phyloP scores from a whole-genome alignment of 2,797 vertebrate species.

The Kryptopterus vitreolus region DNA sequence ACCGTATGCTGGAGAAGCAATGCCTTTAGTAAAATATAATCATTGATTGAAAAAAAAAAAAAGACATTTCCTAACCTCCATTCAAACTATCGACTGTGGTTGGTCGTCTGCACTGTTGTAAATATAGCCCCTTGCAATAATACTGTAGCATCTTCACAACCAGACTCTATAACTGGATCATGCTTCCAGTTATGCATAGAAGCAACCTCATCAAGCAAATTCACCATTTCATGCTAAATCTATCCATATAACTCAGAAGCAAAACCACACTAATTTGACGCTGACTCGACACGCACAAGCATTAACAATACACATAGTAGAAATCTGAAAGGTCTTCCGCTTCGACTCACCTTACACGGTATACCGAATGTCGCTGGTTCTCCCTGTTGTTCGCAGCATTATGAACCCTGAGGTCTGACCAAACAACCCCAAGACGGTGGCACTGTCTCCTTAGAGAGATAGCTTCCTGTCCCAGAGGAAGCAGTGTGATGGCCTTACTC shows the following conservation, averaged over 20 bases:
- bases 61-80: neutral
- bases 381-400: neutral
- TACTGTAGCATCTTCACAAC: neutral
- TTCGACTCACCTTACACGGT: constrained; percentile 4
- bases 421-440: neutral
- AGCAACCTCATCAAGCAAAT: neutral
- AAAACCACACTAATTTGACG: neutral
- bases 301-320: neutral
- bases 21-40: neutral
- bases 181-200: neutral
- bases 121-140: neutral
- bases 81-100: neutral
- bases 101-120: neutral
- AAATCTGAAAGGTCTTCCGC: neutral
- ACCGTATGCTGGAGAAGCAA: neutral
- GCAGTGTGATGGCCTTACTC: neutral
- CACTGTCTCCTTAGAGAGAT: constrained; percentile 26
- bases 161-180: neutral
- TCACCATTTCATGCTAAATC: neutral
- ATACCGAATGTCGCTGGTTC: neutral
- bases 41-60: neutral
- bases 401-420: neutral
- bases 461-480: constrained; percentile 27
- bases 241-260: neutral
- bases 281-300: neutral